Evolutionary conservation across 1,140 invertebrate genomes (phyloP), one percentile per base, ranked within the genome.

Genomic region (Aphidius gifuensis): DNA sequence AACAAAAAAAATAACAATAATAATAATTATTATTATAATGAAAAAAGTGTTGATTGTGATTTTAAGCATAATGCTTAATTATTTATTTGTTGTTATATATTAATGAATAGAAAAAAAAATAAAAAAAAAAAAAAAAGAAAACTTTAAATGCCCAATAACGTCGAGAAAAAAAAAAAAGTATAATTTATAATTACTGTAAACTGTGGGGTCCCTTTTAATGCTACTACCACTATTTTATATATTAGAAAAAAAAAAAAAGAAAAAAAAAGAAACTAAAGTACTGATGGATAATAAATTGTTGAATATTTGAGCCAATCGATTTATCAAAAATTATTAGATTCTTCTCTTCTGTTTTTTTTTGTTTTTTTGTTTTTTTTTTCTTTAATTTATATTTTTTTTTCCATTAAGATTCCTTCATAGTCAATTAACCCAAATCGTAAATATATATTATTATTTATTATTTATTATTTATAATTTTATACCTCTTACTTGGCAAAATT

Each of bases 51-150:
- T 78, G 69, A 76, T 77, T 76, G 69, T 72, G 69, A 78, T 65
- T 78, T 77, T 61, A 61, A 75, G 70, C 70, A 76, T 75, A 76
- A 79, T 79, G 70, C 76, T 75, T 76, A 76, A 71, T 71, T 78
- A 79, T 78, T 79, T 78, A 78, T 79, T 78, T 79, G 74, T 79
- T 78, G 74, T 78, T 77, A 76, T 58, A 71, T 77, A 76, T 71
- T 71, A 74, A 71, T 74, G 69, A 74, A 62, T 69, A 68, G 68
- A 65, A 42, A 58, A 47, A 53, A 67, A 59, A 66, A 66, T 66
- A 68, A 23, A 66, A 65, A 60, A 60, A 63, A 65, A 66, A 48
- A 69, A 71, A 63, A 57, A 49, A 68, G 61, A 60, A 64, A 69
- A 56, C 57, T 49, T 58, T 67, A 46, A 56, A 67, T 47, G 65